A percentile compares a stretch with the other conserved stretches of the same genome.
Evolutionary conservation across 2,113 vertebrate species (phyloP).

Genomic region (Eulemur macaco): DNA sequence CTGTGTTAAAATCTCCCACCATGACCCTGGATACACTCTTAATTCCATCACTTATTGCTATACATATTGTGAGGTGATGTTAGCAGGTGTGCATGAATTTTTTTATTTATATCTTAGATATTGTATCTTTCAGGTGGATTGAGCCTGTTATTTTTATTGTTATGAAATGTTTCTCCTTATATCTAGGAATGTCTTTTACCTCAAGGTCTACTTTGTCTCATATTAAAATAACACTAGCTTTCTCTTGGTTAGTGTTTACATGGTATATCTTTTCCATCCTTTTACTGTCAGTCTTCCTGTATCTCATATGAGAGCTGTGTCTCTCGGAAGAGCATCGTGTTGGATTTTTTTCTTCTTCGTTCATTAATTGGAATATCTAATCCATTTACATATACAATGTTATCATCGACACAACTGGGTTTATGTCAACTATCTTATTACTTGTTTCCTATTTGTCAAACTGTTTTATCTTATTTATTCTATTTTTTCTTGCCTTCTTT

Average conservation of each 20-base stretch:
- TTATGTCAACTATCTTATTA: not conserved
- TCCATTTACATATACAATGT: not conserved
- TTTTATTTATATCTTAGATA: not conserved
- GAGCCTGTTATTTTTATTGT: not conserved
- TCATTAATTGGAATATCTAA: not conserved
- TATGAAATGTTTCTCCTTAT: not conserved
- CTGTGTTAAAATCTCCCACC: not conserved
- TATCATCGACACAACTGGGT: not conserved
- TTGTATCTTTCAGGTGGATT: not conserved
- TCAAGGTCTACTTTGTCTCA: not conserved
- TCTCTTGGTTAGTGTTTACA: not conserved
- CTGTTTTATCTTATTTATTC: not conserved
- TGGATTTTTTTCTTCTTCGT: not conserved
- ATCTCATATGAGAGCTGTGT: not conserved
- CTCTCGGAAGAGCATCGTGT: not conserved
- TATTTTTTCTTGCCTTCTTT: not conserved
- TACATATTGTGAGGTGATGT: not conserved
- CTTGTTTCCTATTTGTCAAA: not conserved
- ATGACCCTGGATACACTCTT: not conserved
- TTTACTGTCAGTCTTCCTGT: not conserved
- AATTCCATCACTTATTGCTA: not conserved
- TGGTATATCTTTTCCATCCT: not conserved
- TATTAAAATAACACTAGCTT: not conserved
- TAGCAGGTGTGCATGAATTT: not conserved
- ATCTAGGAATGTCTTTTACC: not conserved